Evolutionary conservation across 92 coral and sea anemone genomes (phyloP).

Genomic region (Actinernus sp.): DNA sequence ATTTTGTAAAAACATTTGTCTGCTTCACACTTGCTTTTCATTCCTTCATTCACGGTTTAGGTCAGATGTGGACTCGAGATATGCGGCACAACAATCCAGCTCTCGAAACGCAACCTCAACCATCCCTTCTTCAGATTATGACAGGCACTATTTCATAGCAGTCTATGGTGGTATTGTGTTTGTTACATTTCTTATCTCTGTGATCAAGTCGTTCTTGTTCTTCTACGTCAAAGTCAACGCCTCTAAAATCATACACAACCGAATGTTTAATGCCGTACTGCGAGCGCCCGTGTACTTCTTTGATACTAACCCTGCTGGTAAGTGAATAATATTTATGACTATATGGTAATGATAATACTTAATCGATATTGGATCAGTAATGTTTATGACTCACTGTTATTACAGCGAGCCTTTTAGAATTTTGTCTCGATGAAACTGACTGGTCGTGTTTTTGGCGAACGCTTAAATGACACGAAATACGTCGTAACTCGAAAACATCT

Average conservation of each 20-base stretch:
- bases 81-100: constrained; percentile 2
- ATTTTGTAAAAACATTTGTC: too few species aligned
- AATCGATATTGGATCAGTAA: too few species aligned
- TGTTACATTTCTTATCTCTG: constrained; percentile 45
- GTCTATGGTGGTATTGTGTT: constrained; percentile 80
- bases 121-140: background rate
- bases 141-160: constrained; percentile 53
- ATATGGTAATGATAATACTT: too few species aligned
- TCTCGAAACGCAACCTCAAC: constrained; percentile 1
- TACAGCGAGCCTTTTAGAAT: too few species aligned
- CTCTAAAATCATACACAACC: constrained; percentile 72
- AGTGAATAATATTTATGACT: too few species aligned
- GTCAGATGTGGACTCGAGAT: constrained; percentile 47
- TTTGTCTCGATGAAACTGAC: too few species aligned
- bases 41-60: constrained; percentile 4
- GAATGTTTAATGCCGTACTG: constrained; percentile 81
- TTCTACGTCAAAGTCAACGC: constrained; percentile 66
- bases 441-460: too few species aligned
- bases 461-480: too few species aligned
- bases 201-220: constrained; percentile 69
- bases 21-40: background rate
- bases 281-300: constrained; percentile 89
- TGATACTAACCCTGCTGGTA: constrained; percentile 92
- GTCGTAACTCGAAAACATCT: too few species aligned
- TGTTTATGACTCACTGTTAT: too few species aligned